Conservation (phyloP, 1,140 invertebrate species). For the Halesus radiatus region DNA sequence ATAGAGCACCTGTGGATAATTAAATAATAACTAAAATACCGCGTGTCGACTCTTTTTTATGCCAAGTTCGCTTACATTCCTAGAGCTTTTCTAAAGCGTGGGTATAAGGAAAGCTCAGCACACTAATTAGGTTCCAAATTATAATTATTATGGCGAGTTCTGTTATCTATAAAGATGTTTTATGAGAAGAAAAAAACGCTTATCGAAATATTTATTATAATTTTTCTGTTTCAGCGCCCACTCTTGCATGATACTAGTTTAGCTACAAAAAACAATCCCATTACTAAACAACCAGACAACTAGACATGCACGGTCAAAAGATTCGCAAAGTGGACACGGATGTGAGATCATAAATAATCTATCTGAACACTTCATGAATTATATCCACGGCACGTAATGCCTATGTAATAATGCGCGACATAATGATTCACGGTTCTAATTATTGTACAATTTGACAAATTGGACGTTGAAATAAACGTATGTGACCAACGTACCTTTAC, state of each 20-base stretch:
- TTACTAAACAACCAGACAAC: not conserved
- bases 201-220: no score
- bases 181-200: no score
- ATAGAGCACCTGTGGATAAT: no score
- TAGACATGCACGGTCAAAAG: slow-evolving; percentile 17
- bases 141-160: no score
- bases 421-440: not conserved
- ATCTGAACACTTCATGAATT: not conserved
- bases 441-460: slow-evolving; percentile 16
- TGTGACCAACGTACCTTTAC: no score
- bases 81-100: no score
- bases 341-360: slow-evolving; percentile 28
- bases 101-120: no score
- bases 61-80: no score
- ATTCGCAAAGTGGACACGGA: slow-evolving; percentile 22
- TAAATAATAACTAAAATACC: no score
- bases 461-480: not conserved
- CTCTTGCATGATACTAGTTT: not conserved
- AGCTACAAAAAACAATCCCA: not conserved
- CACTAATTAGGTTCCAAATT: no score
- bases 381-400: not conserved
- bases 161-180: no score
- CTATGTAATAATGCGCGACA: not conserved
- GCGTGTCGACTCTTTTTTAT: no score
- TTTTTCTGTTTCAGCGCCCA: not conserved